A percentile compares a stretch with the other conserved stretches of the same genome.
phyloP scores from a whole-genome alignment of 2,113 vertebrate genomes.

The Oryzias melastigma region DNA sequence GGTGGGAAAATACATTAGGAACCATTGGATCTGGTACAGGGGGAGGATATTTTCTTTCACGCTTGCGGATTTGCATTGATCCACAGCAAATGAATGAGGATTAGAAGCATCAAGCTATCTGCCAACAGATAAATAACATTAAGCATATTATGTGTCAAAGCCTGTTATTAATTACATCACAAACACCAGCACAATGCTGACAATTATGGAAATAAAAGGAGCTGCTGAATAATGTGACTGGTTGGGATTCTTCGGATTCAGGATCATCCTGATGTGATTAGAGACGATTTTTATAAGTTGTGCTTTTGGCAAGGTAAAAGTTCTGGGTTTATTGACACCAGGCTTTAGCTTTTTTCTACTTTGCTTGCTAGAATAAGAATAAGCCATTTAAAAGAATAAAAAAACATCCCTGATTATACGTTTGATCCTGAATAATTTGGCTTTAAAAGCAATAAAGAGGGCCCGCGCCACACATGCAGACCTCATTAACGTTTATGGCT shows the following conservation, averaged over 20 bases:
- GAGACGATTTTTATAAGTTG: slow-evolving; percentile 29
- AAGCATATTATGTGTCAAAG: slow-evolving; percentile 78
- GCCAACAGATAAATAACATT: slow-evolving; percentile 85
- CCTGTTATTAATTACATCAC: slow-evolving; percentile 81
- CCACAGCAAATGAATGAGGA: slow-evolving; percentile 84
- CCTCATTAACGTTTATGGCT: background rate
- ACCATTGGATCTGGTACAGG: slow-evolving; percentile 64
- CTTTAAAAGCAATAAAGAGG: background rate
- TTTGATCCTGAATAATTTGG: too few relatives aligned
- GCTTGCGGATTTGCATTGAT: slow-evolving; percentile 83
- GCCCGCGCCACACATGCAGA: background rate
- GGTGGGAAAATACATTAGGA: slow-evolving; percentile 83
- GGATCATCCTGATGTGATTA: slow-evolving; percentile 33
- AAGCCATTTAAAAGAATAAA: slow-evolving; percentile 2
- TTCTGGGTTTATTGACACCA: slow-evolving; percentile 3
- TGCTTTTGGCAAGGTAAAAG: slow-evolving; percentile 11
- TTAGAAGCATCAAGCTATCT: slow-evolving; percentile 82
- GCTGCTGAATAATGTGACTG: slow-evolving; percentile 69
- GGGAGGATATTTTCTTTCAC: slow-evolving; percentile 68
- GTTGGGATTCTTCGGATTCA: slow-evolving; percentile 47
- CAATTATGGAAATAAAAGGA: slow-evolving; percentile 79
- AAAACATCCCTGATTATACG: too few relatives aligned
- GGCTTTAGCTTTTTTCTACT: too few relatives aligned
- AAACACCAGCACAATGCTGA: slow-evolving; percentile 73
- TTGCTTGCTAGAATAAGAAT: slow-evolving; percentile 1